Evolutionary conservation across 2,113 vertebrate genomes (phyloP).

Genomic region (Cyanoramphus novaezelandiae): DNA sequence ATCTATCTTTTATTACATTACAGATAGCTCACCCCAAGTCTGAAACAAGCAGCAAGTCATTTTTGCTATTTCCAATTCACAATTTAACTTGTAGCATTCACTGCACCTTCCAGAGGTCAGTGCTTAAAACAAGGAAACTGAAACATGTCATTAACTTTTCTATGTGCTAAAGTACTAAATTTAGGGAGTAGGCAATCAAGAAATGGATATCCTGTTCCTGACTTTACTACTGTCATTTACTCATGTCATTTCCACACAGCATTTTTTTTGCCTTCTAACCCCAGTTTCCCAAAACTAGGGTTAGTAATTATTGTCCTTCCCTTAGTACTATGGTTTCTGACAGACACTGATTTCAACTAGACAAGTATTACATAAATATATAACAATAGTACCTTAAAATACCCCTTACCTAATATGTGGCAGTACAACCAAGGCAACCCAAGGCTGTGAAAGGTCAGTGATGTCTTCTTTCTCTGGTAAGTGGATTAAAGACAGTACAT

Average conservation of each 20-base stretch:
- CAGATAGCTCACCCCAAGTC: neutral
- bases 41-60: neutral
- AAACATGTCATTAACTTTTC: neutral
- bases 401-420: slow-evolving; percentile 89
- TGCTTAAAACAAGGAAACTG: neutral
- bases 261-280: neutral
- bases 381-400: neutral
- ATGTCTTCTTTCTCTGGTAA: slow-evolving; percentile 62
- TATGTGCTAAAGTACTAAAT: neutral
- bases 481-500: slow-evolving; percentile 81
- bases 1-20: neutral
- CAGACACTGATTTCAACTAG: neutral
- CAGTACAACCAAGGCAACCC: slow-evolving; percentile 89
- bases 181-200: neutral
- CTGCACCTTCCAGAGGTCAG: neutral
- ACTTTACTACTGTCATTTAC: neutral
- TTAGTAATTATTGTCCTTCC: neutral
- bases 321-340: neutral
- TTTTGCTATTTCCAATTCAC: neutral
- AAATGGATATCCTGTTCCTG: neutral
- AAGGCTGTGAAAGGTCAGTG: slow-evolving; percentile 81
- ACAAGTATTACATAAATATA: neutral
- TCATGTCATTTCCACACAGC: neutral
- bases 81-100: neutral
- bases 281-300: neutral